Base-by-base conservation (phyloP, 2,888 invertebrate species). In the Sceliomorpha sp. region DNA sequence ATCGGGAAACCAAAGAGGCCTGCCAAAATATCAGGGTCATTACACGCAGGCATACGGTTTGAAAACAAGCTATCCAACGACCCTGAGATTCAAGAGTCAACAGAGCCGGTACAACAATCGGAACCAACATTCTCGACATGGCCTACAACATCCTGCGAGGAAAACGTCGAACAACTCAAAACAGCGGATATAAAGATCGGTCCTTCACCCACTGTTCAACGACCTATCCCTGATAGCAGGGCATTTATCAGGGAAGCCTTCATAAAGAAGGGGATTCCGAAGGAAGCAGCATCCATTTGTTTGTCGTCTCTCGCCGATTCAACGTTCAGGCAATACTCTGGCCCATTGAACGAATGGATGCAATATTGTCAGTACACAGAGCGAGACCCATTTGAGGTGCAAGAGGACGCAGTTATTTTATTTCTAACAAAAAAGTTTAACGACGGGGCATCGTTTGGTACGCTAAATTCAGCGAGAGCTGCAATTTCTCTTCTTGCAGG, bases 301-400 rank as follows among this genome's bases (percentile, higher is more conserved):
- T 8, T 76, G 9, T 12, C 56, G 1, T 79, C 77, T 0, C 10
- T 78, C 9, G 42, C 70, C 3, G 29, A 63, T 0, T 56, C 55
- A 4, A 78, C 75, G 0, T 14, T 69, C 0, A 74, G 66, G 9
- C 73, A 78, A 53, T 79, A 79, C 31, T 47, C 67, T 15, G 29
- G 48, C 6, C 31, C 60, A 0, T 51, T 73, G 14, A 73, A 72
- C 36, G 17, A 70, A 5, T 79, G 79, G 77, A 63, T 64, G 37
- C 7, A 8, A 0, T 74, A 67, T 24, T 75, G 73, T 29, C 3
- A 32, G 20, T 13, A 40, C 6, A 32, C 31, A 12, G 37, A 53
- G 6, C 1, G 32, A 2, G 32, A 63, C 12, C 14, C 20, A 1
- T 50, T 45, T 9, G 14, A 26, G 2, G 17, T 39, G 4, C 12